Percentiles rank a stretch among this genome's conserved stretches.
These are phyloP conservation scores for Drosophila santomea DNA, from an alignment of 1,140 invertebrate genomes.

Conservation along the genomic window DNA sequence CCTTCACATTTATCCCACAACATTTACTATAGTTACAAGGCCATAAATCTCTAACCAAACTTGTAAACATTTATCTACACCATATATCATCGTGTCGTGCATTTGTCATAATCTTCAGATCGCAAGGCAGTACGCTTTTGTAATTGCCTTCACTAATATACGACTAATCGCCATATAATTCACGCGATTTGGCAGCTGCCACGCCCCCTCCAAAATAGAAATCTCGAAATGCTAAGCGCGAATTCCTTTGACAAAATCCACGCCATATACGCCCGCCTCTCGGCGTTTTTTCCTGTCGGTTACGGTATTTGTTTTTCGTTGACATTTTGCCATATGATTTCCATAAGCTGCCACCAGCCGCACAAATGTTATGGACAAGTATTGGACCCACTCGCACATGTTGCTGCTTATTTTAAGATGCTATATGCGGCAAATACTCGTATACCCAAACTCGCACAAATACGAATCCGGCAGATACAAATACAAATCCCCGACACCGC, in stretches of 20 bases:
- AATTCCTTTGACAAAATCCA: constrained; percentile 38
- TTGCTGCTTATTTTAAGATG: constrained; percentile 77
- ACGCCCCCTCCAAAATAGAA: constrained; percentile 43
- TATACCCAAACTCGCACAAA: constrained; percentile 18
- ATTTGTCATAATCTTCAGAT: constrained; percentile 11
- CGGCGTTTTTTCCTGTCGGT: constrained; percentile 30
- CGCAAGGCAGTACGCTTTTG: constrained; percentile 10
- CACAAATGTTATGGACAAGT: constrained; percentile 73
- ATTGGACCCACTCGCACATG: constrained; percentile 62
- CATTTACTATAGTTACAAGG: too few species aligned
- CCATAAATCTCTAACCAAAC: background rate
- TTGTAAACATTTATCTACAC: constrained; percentile 4
- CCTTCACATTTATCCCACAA: too few species aligned
- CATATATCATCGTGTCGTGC: constrained; percentile 3
- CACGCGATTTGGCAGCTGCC: constrained; percentile 57
- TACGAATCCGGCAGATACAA: constrained; percentile 15
- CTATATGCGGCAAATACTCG: constrained; percentile 31
- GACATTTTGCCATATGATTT: constrained; percentile 81
- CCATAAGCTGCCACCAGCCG: constrained; percentile 77
- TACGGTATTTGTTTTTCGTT: constrained; percentile 63
- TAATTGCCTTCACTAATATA: constrained; percentile 28
- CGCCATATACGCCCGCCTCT: constrained; percentile 31
- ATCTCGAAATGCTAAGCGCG: constrained; percentile 26
- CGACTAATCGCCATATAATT: constrained; percentile 46
- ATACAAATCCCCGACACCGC: constrained; percentile 75